Conservation (phyloP, 2,797 vertebrate species). For the Buphagus erythrorhynchus region DNA sequence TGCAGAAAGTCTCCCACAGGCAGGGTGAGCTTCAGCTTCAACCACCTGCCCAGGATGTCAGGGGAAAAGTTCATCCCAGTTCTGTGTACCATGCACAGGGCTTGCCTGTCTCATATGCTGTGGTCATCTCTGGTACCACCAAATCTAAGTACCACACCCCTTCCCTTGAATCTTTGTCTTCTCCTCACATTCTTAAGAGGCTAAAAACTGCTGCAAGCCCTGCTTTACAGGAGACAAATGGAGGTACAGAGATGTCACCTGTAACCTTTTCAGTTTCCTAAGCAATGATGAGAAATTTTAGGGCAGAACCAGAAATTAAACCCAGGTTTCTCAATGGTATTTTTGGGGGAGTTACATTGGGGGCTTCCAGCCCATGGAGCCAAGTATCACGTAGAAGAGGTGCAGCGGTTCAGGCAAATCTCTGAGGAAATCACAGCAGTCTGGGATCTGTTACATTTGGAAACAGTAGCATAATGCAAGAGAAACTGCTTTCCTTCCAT, state of each 20-base stretch:
- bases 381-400: not conserved
- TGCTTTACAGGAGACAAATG: not conserved
- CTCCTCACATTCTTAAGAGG: not conserved
- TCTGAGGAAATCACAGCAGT: not conserved
- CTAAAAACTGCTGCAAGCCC: not conserved
- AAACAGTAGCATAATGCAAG: not conserved
- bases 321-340: fast-evolving
- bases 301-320: not conserved
- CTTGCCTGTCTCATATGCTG: not conserved
- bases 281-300: not conserved
- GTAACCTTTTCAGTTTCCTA: not conserved
- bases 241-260: not conserved
- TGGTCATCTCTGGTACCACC: not conserved
- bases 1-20: not conserved
- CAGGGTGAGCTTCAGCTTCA: not conserved
- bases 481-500: not conserved
- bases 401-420: not conserved
- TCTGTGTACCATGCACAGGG: not conserved
- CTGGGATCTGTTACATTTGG: not conserved
- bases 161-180: not conserved
- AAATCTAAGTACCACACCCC: not conserved
- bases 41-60: not conserved
- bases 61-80: not conserved
- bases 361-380: not conserved
- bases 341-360: not conserved